Conservation (phyloP, 2,113 vertebrate species). For the Capra hircus region DNA sequence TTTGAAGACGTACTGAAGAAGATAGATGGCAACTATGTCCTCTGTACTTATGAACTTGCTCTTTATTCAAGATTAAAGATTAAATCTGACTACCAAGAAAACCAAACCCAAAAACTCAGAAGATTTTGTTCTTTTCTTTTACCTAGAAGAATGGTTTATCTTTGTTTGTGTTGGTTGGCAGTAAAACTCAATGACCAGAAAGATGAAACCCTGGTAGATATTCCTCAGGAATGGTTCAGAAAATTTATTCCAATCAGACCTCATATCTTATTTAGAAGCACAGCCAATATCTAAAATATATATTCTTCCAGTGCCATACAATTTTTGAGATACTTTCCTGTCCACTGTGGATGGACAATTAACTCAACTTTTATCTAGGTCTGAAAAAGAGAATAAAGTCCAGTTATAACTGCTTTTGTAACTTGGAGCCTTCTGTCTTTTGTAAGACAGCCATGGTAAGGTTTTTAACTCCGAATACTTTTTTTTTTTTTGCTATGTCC, state of each 20-base stretch:
- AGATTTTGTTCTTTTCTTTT: constrained; percentile 70
- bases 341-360: constrained; percentile 43
- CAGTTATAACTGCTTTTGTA: constrained; percentile 23
- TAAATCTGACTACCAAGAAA: background rate
- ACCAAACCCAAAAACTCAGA: constrained; percentile 32
- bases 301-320: constrained; percentile 40
- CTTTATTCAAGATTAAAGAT: constrained; percentile 26
- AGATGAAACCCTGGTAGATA: constrained; percentile 73
- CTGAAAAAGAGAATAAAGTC: constrained; percentile 2
- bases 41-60: constrained; percentile 41
- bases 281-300: constrained; percentile 64
- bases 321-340: constrained; percentile 31
- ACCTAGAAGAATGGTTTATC: constrained; percentile 67
- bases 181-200: constrained; percentile 72
- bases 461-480: background rate
- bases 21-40: constrained; percentile 48
- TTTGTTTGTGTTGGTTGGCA: constrained; percentile 67
- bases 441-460: background rate
- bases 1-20: constrained; percentile 66
- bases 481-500: background rate
- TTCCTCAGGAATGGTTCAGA: constrained; percentile 69
- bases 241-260: constrained; percentile 61
- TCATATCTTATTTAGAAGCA: constrained; percentile 64
- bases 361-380: constrained; percentile 31
- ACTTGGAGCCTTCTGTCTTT: constrained; percentile 24